phyloP scores from a whole-genome alignment of 2,888 invertebrate species.

The Napeogenes sylphis region DNA sequence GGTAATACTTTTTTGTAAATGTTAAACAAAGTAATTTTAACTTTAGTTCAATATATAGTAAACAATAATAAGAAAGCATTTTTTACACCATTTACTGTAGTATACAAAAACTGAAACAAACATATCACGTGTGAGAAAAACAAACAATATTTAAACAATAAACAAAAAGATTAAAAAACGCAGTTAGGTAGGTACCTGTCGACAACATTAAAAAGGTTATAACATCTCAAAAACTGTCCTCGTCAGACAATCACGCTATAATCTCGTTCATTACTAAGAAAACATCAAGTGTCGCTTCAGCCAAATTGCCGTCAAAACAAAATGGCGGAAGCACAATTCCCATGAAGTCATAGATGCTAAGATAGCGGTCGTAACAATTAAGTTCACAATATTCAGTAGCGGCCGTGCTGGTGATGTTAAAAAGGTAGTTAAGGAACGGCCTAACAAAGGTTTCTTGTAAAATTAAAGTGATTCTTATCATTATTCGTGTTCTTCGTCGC shows the following conservation, averaged over 20 bases:
- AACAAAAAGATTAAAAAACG: background rate
- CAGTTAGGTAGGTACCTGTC: slow-evolving; percentile 18
- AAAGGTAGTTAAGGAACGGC: slow-evolving; percentile 51
- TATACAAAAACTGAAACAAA: background rate
- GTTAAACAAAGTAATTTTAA: too few relatives aligned
- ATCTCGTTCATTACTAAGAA: slow-evolving; percentile 69
- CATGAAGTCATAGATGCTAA: slow-evolving; percentile 68
- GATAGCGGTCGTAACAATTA: slow-evolving; percentile 71
- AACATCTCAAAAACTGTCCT: slow-evolving; percentile 47
- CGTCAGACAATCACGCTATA: slow-evolving; percentile 52
- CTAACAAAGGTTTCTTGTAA: slow-evolving; percentile 60
- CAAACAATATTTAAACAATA: background rate
- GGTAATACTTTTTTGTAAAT: too few relatives aligned
- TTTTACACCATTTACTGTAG: too few relatives aligned
- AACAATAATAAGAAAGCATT: too few relatives aligned
- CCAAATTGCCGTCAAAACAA: slow-evolving; percentile 59
- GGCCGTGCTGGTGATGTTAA: slow-evolving; percentile 70
- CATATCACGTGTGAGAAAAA: background rate
- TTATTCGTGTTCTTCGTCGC: slow-evolving; percentile 58
- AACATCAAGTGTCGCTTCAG: slow-evolving; percentile 49
- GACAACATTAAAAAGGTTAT: slow-evolving; percentile 50
- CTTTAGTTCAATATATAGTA: too few relatives aligned
- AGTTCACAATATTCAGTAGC: slow-evolving; percentile 69
- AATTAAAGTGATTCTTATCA: slow-evolving; percentile 73
- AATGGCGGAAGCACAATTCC: slow-evolving; percentile 66